Evolutionary conservation across 2,888 invertebrate genomes (phyloP).

Genomic region (Ophion costatus): DNA sequence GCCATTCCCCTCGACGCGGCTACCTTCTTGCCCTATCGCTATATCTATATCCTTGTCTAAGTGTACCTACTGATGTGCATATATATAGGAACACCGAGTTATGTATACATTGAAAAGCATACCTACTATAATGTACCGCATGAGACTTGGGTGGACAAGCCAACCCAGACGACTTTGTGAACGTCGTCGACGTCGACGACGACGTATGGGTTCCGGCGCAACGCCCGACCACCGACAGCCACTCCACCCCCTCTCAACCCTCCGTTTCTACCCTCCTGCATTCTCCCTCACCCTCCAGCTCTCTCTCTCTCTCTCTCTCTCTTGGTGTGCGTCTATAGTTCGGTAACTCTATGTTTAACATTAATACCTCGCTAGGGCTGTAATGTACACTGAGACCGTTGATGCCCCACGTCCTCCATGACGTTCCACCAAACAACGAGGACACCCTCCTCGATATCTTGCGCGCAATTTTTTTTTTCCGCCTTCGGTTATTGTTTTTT

Average conservation of each 20-base stretch:
- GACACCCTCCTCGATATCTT: neutral
- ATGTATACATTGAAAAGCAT: slow-evolving; percentile 55
- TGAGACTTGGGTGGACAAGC: slow-evolving; percentile 54
- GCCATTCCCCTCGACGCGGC: slow-evolving; percentile 31
- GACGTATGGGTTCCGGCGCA: slow-evolving; percentile 64
- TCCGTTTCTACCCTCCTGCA: slow-evolving; percentile 17
- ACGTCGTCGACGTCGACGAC: slow-evolving; percentile 61
- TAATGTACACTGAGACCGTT: slow-evolving; percentile 57
- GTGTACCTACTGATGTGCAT: slow-evolving; percentile 5
- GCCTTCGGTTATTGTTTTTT: neutral
- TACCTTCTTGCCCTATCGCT: slow-evolving; percentile 16
- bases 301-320: neutral
- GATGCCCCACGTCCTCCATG: slow-evolving; percentile 52
- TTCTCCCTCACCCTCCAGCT: slow-evolving; percentile 40
- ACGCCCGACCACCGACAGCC: slow-evolving; percentile 63
- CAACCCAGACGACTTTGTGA: slow-evolving; percentile 61
- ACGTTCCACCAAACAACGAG: slow-evolving; percentile 36
- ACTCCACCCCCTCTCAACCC: slow-evolving; percentile 47
- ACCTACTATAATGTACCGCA: slow-evolving; percentile 52
- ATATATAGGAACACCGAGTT: neutral
- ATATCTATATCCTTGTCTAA: slow-evolving; percentile 12
- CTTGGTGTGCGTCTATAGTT: slow-evolving; percentile 78
- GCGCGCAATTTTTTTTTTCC: neutral
- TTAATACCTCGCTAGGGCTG: slow-evolving; percentile 76
- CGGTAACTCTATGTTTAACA: slow-evolving; percentile 82